These are phyloP conservation scores for Oenanthe oenanthe DNA, from an alignment of 2,113 vertebrate genomes.

Conservation along the genomic window DNA sequence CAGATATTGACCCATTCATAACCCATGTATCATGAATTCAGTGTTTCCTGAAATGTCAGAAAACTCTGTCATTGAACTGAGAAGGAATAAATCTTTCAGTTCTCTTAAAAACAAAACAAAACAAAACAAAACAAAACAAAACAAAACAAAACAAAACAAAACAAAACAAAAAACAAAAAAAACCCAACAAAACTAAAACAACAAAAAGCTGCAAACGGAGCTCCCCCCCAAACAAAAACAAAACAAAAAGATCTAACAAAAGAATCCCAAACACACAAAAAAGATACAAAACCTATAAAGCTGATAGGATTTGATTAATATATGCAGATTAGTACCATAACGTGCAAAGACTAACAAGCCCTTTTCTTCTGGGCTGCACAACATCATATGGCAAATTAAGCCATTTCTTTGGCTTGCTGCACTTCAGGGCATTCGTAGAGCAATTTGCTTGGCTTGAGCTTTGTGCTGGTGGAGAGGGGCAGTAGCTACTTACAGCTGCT, in stretches of 20 bases:
- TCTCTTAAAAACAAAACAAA: background rate
- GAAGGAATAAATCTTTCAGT: background rate
- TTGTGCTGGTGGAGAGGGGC: background rate
- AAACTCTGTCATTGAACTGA: background rate
- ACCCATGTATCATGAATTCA: background rate
- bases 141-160: background rate
- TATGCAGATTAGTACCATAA: background rate
- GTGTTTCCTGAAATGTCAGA: background rate
- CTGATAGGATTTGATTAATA: background rate
- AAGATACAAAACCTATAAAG: background rate
- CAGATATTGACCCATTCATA: background rate
- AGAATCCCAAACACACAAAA: background rate
- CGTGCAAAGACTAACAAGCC: background rate
- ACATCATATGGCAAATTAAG: background rate
- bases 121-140: background rate
- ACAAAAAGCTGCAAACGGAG: background rate
- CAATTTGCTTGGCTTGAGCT: background rate
- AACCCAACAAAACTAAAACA: accelerated
- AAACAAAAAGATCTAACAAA: background rate
- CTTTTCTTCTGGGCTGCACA: background rate
- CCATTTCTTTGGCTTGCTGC: background rate
- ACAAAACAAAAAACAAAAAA: background rate
- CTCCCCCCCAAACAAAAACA: background rate
- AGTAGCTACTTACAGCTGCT: background rate
- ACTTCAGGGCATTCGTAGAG: background rate